Percentiles rank a stretch among this genome's conserved stretches.
Evolutionary conservation across 2,797 vertebrate genomes (phyloP).

Genomic region (Salarias fasciatus): DNA sequence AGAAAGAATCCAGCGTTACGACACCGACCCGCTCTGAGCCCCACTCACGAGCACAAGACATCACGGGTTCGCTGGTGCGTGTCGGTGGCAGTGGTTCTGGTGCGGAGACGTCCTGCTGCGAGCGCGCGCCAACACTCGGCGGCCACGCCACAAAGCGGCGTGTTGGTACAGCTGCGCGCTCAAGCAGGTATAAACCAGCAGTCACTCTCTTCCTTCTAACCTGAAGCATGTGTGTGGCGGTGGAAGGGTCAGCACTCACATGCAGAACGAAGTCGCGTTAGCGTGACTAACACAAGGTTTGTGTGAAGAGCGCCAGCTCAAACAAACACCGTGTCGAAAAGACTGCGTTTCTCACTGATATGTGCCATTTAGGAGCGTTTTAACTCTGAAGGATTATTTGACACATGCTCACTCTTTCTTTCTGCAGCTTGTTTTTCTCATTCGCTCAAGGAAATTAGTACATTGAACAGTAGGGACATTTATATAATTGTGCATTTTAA

Average conservation of each 20-base stretch:
- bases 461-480: too few relatives aligned
- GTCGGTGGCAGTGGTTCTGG: conserved; percentile 37
- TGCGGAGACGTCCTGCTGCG: conserved; percentile 27
- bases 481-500: too few relatives aligned
- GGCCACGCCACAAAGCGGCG: conserved; percentile 45
- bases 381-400: background rate
- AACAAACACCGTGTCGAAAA: conserved; percentile 38
- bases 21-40: conserved; percentile 10
- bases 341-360: conserved; percentile 20
- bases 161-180: conserved; percentile 66
- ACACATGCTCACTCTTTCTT: background rate
- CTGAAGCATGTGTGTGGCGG: conserved; percentile 64
- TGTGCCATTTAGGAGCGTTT: conserved; percentile 8
- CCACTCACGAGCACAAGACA: background rate
- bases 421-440: background rate
- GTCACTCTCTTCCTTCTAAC: conserved; percentile 62
- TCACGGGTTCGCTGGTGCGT: conserved; percentile 16
- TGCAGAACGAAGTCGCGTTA: conserved; percentile 46
- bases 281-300: conserved; percentile 50
- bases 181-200: conserved; percentile 60
- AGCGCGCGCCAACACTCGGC: conserved; percentile 10
- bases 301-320: conserved; percentile 49
- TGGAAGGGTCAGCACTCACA: conserved; percentile 51
- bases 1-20: conserved; percentile 11
- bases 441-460: background rate